phyloP scores from a whole-genome alignment of 2,113 vertebrate genomes.

The Silurus asotus region DNA sequence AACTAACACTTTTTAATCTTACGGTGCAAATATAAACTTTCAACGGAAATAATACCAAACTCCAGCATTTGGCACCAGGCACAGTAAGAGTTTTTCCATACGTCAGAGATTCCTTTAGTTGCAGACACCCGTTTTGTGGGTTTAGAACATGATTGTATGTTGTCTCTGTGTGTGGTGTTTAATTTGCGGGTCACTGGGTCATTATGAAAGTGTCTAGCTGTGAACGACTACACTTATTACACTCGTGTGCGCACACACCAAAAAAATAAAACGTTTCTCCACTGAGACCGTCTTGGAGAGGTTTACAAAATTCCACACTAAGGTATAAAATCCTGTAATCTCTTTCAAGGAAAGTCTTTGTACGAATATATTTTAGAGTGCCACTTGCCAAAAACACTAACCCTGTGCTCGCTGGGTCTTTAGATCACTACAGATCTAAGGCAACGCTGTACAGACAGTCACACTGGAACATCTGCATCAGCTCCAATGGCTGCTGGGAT shows the following conservation, averaged over 20 bases:
- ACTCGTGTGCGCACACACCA: neutral
- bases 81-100: slow-evolving; percentile 8
- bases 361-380: neutral
- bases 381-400: slow-evolving; percentile 6
- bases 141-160: slow-evolving; percentile 68
- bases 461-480: slow-evolving; percentile 96
- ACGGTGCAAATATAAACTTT: neutral
- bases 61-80: neutral
- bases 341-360: slow-evolving; percentile 6
- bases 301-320: slow-evolving; percentile 30
- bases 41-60: neutral
- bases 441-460: slow-evolving; percentile 97
- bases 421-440: slow-evolving; percentile 98
- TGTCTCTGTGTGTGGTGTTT: neutral
- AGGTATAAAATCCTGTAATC: slow-evolving; percentile 3
- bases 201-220: neutral
- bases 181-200: slow-evolving; percentile 35
- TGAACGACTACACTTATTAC: neutral
- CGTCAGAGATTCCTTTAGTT: neutral
- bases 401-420: slow-evolving; percentile 51
- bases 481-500: slow-evolving; percentile 99
- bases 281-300: slow-evolving; percentile 4
- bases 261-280: neutral
- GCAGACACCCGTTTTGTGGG: slow-evolving; percentile 51
- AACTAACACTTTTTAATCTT: neutral